phyloP scores from a whole-genome alignment of 1,140 invertebrate species.

The Homalodisca vitripennis region DNA sequence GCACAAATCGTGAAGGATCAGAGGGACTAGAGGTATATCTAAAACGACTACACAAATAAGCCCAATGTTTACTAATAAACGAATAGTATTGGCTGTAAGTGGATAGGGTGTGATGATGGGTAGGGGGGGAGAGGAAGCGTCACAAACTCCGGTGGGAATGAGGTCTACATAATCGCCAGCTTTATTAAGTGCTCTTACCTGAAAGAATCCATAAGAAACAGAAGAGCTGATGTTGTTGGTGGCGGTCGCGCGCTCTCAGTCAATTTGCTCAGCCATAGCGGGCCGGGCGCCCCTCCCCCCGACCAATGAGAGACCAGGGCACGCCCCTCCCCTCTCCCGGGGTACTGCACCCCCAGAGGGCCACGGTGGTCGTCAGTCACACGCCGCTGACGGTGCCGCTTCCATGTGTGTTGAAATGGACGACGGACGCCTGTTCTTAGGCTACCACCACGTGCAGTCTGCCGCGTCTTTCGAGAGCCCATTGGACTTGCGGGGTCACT shows the following conservation, averaged over 20 bases:
- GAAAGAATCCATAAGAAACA: constrained; percentile 23
- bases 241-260: constrained; percentile 13
- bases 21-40: no score
- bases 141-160: background rate
- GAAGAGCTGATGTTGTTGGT: constrained; percentile 14
- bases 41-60: constrained; percentile 18
- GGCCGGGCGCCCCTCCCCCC: constrained; percentile 14
- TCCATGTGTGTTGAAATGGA: constrained; percentile 43
- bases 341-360: no score
- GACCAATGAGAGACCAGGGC: constrained; percentile 13
- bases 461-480: constrained; percentile 33
- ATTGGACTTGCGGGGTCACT: constrained; percentile 37
- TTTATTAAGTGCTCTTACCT: constrained; percentile 30
- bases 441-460: constrained; percentile 37
- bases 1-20: no score
- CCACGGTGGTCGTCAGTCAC: background rate
- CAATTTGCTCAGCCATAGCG: constrained; percentile 31
- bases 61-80: constrained; percentile 22
- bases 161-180: constrained; percentile 18
- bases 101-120: background rate
- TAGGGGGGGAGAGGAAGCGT: background rate
- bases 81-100: background rate
- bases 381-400: constrained; percentile 6
- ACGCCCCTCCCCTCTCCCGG: background rate
- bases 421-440: constrained; percentile 40